Base-by-base conservation (phyloP, 2,113 vertebrate genomes). In the Arothron firmamentum region DNA sequence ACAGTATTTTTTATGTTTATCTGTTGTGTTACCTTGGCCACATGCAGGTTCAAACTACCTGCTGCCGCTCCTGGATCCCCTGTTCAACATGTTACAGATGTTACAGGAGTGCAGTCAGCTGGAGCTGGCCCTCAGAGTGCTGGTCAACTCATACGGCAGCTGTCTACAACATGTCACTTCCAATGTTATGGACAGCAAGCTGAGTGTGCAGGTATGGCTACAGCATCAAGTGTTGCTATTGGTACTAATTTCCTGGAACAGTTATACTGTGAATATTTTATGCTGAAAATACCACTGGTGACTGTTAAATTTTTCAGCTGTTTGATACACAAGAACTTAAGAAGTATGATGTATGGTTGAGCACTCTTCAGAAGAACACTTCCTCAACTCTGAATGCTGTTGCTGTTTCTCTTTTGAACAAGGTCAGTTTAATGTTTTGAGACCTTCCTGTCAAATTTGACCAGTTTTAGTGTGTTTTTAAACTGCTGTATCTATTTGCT, bases 71-170 rank as follows among this genome's bases (percentile, higher is more conserved):
- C 77, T 88, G 48, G 74, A 48, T 3, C 93, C 93, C 31, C 85
- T 95, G 74, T 64, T 63, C 19, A 85, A 86, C 48, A 86, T 93
- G 83, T 79, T 97, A 7, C 92, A 93, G 82, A 95, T 84, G 87
- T 88, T 99, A 19, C 92, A 92, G 75, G 96, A 99, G 80, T 93
- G 92, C 69, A 96, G 94, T 79, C 97, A 98, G 70, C 90, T 92
- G 31, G 92, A 96, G 72, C 79, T 98, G 76, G 91, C 93, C 18
- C 83, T 98, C 12, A 78, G 88, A 41, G 88, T 96, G 6, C 83
- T 93, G 0, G 43, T 93, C 28, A 86, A 84, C 52, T 91, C 90
- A 0, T 94, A 93, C 6, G 88, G 93, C 18, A 92, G 92, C 77
- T 94, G 93, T 53, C 78, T 95, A 28, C 95, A 93, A 75, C 94